Base-by-base conservation (phyloP, 2,113 vertebrate species). In the Otocyon megalotis region DNA sequence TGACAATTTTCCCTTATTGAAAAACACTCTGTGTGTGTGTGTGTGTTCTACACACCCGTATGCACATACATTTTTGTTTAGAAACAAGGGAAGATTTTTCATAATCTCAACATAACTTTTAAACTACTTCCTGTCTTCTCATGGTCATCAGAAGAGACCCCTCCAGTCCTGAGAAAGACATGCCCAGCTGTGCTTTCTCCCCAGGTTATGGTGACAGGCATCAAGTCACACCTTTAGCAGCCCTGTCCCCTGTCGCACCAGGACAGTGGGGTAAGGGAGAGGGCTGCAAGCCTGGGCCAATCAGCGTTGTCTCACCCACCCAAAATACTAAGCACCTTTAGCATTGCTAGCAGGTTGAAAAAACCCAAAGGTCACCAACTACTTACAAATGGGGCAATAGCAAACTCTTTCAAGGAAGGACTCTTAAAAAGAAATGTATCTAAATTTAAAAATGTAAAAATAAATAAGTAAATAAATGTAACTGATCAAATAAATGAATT, bases 171-270 rank as follows among this genome's bases (percentile, higher is more conserved):
- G 58, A 93, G 96, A 89, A 92, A 84, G 93, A 37, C 84, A 84
- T 50, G 74, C 20, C 77, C 97, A 92, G 93, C 93, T 97, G 96
- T 2, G 16, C 69, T 80, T 56, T 43, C 53, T 97, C 96, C 92
- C 92, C 35, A 24, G 58, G 95, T 48, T 28, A 65, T 4, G 56
- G 69, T 83, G 90, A 95, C 92, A 96, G 62, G 20, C 80, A 81
- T 96, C 74, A 83, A 93, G 89, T 85, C 96, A 67, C 43, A 60
- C 90, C 96, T 95, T 96, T 92, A 97, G 92, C 92, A 43, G 87
- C 69, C 8, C 19, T 22, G 58, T 60, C 15, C 43, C 43, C 43
- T 43, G 43, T 43, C 43, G 5, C 7, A 43, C 43, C 43, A 43
- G 74, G 95, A 92, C 4, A 2, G 24, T 2, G 32, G 92, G 60